Base-by-base conservation (phyloP, 2,888 invertebrate species). In the Tolmerus cingulatus region DNA sequence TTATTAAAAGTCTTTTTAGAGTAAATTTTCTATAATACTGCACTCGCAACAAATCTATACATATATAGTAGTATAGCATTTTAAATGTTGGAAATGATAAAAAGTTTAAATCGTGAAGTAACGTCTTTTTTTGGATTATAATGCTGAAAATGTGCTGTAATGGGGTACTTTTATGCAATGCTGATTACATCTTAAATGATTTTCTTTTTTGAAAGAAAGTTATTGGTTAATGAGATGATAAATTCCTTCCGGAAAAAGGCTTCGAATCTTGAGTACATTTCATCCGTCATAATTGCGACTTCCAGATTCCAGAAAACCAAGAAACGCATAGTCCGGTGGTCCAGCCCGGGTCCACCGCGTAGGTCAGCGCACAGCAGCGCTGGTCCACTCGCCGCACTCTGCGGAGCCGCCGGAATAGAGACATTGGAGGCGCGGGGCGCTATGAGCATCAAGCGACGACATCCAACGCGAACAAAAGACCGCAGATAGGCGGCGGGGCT, bases 371-470 rank as follows among this genome's bases (percentile, higher is more conserved):
- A 66, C 23, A 14, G 66, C 81, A 81, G 27, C 55, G 55, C 81
- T 34, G 55, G 30, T 81, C 51, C 51, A 34, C 55, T 2, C 51
- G 51, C n/a, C n/a, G 46, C 81, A 81, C 55, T 81, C 55, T 81
- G 51, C 43, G 16, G 16, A 46, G 12, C 43, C 43, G 43, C 43
- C 43, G 12, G 74, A 84, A 84, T 84, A 66, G 66, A 84, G 84
- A 84, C 66, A 84, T 84, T 84, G 84, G 37, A 57, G 84, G 84
- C 57, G 84, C n/a, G 19, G 74, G 23, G 74, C 34, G 66, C 84
- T 81, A 81, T 84, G 84, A 84, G 74, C 84, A 84, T 84, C 43
- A 40, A 84, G 40, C 74, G 81, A 46, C 14, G 74, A 66, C 84
- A 23, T 66, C 84, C 66, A 66, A 84, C 84, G 40, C 40, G 37